Evolutionary conservation across 2,888 invertebrate genomes (phyloP), one percentile per base, ranked within the genome.

Genomic region (Pelosia muscerda): DNA sequence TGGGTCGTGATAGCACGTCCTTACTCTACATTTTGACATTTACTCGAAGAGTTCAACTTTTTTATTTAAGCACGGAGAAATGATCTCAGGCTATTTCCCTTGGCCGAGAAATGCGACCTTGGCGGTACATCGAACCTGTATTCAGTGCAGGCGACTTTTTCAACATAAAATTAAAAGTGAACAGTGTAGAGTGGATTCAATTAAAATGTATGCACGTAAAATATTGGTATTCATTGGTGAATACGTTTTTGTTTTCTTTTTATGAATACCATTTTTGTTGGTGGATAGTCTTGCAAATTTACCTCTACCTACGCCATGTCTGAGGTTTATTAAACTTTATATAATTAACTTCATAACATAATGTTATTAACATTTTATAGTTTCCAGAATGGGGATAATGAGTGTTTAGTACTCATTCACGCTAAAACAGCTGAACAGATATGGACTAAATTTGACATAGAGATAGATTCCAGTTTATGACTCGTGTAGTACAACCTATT

Each of bases 41-140:
- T 85, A 82, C 79, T 71, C 72, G 72, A 73, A 72, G 65, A 38
- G 63, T 57, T 65, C 59, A 74, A 74, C 77, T 86, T 85, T 86
- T 85, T 84, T 82, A 84, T 88, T 83, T 79, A 65, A 71, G 81
- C 71, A 73, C 72, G 90, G 92, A 93, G 93, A 94, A 93, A 94
- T 93, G 92, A 92, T 90, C 89, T 85, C 73, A 81, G 77, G 86
- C 84, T 86, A 86, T 88, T 89, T 86, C 87, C 88, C 85, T 71
- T 84, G 78, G 72, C 64, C 76, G 88, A 93, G 93, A 93, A 92
- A 93, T 92, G 92, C 84, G 85, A 81, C 94, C 94, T 93, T 92
- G 91, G 65, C 69, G 76, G 94, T 83, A 73, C 93, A 80, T 77
- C 87, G 93, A 92, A 91, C 92, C 85, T 71, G 66, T 73, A 76